A percentile compares a stretch with the other conserved stretches of the same genome.
These are phyloP conservation scores for Dendrocincla fuliginosa DNA, from an alignment of 2,797 vertebrate species.

Conservation along the genomic window DNA sequence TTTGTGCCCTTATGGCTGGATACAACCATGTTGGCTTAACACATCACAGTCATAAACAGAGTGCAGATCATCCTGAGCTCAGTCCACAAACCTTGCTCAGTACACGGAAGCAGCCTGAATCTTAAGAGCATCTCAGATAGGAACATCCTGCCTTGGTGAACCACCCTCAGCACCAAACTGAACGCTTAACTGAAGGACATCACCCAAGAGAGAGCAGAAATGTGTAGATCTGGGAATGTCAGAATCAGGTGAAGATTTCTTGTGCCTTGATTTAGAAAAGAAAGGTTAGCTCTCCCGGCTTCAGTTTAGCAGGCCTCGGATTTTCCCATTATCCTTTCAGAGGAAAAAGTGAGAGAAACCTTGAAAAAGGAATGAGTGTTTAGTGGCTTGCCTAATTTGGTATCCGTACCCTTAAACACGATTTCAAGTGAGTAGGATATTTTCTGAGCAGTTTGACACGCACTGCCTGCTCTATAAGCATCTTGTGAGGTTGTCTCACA, in stretches of 20 bases:
- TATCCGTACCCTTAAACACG: not conserved
- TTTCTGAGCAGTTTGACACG: not conserved
- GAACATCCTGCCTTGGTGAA: not conserved
- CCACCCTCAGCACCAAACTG: not conserved
- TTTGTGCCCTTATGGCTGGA: not conserved
- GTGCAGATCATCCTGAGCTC: not conserved
- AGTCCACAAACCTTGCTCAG: not conserved
- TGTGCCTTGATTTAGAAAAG: not conserved
- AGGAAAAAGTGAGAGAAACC: not conserved
- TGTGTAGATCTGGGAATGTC: not conserved
- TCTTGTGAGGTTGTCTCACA: not conserved
- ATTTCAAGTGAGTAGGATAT: not conserved
- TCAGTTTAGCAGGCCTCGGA: not conserved
- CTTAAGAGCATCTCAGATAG: not conserved
- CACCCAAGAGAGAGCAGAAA: not conserved
- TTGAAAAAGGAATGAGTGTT: not conserved
- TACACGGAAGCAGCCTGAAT: not conserved
- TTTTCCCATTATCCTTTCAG: not conserved
- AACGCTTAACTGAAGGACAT: not conserved
- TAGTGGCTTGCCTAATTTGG: not conserved
- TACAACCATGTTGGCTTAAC: rapidly evolving
- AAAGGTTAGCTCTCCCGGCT: not conserved
- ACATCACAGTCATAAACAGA: rapidly evolving
- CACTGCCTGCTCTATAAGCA: not conserved
- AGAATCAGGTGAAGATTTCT: not conserved